A percentile compares a stretch with the other conserved stretches of the same genome.
phyloP scores from a whole-genome alignment of 2,797 vertebrate genomes.

The Aldrovandia affinis region DNA sequence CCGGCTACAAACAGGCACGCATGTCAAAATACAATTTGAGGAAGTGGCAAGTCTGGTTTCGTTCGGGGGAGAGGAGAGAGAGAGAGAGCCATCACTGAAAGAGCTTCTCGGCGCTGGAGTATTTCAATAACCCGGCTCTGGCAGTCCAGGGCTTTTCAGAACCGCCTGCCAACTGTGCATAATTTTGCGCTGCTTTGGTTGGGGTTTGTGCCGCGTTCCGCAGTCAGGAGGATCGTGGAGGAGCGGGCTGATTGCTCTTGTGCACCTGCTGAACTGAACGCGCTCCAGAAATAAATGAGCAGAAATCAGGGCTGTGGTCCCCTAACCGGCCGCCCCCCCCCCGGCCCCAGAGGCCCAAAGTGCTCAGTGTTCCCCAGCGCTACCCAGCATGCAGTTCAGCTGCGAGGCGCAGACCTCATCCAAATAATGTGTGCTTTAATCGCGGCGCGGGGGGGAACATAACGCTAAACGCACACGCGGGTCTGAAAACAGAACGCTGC shows the following conservation, averaged over 20 bases:
- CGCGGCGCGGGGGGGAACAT: conserved; percentile 50
- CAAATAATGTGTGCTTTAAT: conserved; percentile 24
- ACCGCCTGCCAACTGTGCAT: conserved; percentile 31
- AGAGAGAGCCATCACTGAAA: neutral
- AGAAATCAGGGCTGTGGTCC: conserved; percentile 23
- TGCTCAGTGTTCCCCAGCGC: conserved; percentile 1
- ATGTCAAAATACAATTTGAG: neutral
- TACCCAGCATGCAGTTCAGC: conserved; percentile 15
- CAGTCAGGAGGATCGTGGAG: conserved; percentile 19
- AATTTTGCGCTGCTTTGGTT: conserved; percentile 30
- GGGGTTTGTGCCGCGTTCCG: conserved; percentile 26
- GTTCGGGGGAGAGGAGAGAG: too few relatives aligned
- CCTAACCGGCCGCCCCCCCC: neutral
- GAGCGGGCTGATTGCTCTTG: conserved; percentile 10
- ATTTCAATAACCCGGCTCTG: conserved; percentile 15
- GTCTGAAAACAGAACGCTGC: conserved; percentile 57
- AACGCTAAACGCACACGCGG: conserved; percentile 44
- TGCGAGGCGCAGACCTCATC: conserved; percentile 3
- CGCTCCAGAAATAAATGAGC: conserved; percentile 36
- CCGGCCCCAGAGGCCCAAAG: neutral
- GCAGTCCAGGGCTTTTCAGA: conserved; percentile 24
- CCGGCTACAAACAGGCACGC: neutral
- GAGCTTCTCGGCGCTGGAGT: conserved; percentile 17
- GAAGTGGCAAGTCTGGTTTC: conserved; percentile 5
- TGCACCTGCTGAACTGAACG: conserved; percentile 22